Percentiles rank a stretch among this genome's conserved stretches.
phyloP scores from a whole-genome alignment of 2,888 invertebrate genomes.

The Bellardia bayeri region DNA sequence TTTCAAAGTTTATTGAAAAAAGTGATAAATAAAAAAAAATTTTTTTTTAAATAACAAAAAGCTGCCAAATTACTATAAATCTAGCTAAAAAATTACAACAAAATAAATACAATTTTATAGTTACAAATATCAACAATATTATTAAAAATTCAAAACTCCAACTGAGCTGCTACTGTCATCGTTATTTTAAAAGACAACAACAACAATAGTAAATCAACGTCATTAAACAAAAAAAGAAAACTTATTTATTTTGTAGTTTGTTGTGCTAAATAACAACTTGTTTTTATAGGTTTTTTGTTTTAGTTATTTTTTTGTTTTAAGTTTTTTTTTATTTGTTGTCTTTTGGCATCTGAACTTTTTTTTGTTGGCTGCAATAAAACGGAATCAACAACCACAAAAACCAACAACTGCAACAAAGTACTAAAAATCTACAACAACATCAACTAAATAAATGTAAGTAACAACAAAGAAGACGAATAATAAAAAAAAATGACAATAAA shows the following conservation, averaged over 20 bases:
- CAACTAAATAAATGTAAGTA: constrained; percentile 66
- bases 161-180: background rate
- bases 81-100: background rate
- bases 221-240: background rate
- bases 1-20: background rate
- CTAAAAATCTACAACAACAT: constrained; percentile 46
- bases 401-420: constrained; percentile 3
- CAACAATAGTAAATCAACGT: constrained; percentile 13
- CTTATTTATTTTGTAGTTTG: constrained; percentile 32
- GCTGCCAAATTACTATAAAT: background rate
- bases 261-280: constrained; percentile 59
- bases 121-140: background rate
- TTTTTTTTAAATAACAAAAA: background rate
- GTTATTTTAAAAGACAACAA: constrained; percentile 24
- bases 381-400: constrained; percentile 6
- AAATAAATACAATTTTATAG: too few species aligned
- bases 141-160: background rate
- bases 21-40: background rate
- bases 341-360: constrained; percentile 66
- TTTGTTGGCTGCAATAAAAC: constrained; percentile 44
- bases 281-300: constrained; percentile 54
- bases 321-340: constrained; percentile 43
- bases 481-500: constrained; percentile 19
- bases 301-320: constrained; percentile 27
- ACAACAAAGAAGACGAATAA: constrained; percentile 23